These are phyloP conservation scores for Latrodectus hesperus DNA, from an alignment of 2,888 invertebrate genomes.

Conservation along the genomic window DNA sequence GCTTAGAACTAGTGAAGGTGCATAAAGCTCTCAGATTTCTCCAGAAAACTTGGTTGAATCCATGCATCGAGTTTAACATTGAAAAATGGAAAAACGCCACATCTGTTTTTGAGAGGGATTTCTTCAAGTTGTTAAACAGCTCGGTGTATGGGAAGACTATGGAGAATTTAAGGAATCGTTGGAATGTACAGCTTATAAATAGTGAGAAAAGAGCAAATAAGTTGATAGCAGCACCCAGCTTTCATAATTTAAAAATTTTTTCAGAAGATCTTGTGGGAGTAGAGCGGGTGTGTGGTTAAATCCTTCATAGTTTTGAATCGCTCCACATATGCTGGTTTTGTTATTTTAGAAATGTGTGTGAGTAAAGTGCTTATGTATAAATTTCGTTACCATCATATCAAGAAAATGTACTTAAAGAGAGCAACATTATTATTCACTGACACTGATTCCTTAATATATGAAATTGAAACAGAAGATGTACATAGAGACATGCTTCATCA, in stretches of 20 bases:
- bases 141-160: conserved; percentile 30
- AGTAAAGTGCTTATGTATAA: conserved; percentile 6
- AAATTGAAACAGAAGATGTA: conserved; percentile 9
- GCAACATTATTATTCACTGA: conserved; percentile 15
- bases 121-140: conserved; percentile 13
- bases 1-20: too few relatives aligned
- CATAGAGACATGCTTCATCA: too few relatives aligned
- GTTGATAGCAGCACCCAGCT: background rate
- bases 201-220: background rate
- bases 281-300: too few relatives aligned
- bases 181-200: background rate
- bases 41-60: too few relatives aligned
- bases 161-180: conserved; percentile 15
- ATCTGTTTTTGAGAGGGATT: conserved; percentile 23
- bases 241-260: conserved; percentile 1
- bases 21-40: too few relatives aligned
- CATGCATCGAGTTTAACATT: too few relatives aligned
- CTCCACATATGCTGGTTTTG: conserved; percentile 9
- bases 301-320: background rate
- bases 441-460: conserved; percentile 13
- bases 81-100: too few relatives aligned
- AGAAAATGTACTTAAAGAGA: background rate
- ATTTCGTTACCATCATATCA: conserved; percentile 17
- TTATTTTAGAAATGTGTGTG: background rate
- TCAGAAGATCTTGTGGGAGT: background rate